Conservation (phyloP, 2,888 invertebrate genomes). For the Sceliomorpha sp. region DNA sequence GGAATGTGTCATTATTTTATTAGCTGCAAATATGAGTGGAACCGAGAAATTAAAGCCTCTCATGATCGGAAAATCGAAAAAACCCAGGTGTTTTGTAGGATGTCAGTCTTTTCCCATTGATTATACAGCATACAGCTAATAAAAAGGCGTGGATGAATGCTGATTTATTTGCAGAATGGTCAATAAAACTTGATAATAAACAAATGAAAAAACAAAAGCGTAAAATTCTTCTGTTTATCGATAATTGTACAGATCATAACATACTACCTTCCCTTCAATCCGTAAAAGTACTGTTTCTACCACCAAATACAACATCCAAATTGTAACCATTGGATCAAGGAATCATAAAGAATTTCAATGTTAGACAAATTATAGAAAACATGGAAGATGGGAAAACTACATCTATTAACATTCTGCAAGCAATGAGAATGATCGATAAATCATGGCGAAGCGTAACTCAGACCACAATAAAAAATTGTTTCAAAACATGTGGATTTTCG, state of each 20-base stretch:
- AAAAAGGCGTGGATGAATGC: conserved; percentile 73
- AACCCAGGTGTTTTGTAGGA: conserved; percentile 54
- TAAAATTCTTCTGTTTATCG: conserved; percentile 18
- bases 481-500: conserved; percentile 60
- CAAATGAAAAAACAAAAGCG: conserved; percentile 17
- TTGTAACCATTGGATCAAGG: conserved; percentile 32
- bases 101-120: conserved; percentile 59
- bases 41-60: conserved; percentile 69
- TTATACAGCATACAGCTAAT: conserved; percentile 68
- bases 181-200: conserved; percentile 10
- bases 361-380: background rate
- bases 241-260: conserved; percentile 14
- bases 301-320: conserved; percentile 24
- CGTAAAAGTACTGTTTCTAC: conserved; percentile 15
- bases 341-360: conserved; percentile 27
- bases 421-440: conserved; percentile 41
- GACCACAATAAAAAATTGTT: conserved; percentile 61
- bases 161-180: conserved; percentile 53
- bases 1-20: conserved; percentile 66
- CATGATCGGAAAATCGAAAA: conserved; percentile 69
- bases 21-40: conserved; percentile 68
- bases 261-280: background rate
- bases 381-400: background rate
- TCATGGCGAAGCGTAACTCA: conserved; percentile 57
- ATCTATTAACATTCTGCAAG: conserved; percentile 4